Conservation (phyloP, 2,888 invertebrate genomes). For the Baronia brevicornis region DNA sequence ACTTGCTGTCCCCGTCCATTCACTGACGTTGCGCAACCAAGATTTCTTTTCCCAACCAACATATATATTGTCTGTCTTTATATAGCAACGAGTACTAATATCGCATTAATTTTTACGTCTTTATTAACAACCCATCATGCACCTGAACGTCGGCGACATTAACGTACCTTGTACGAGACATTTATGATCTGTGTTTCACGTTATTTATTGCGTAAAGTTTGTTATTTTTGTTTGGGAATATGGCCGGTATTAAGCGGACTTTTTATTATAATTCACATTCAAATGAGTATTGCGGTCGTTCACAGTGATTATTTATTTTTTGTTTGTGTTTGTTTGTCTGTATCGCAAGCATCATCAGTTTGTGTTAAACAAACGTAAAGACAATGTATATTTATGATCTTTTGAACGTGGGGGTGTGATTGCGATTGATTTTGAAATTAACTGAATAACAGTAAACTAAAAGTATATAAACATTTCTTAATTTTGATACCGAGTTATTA, state of each 20-base stretch:
- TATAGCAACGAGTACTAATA: constrained; percentile 7
- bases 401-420: too few relatives aligned
- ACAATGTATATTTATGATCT: too few relatives aligned
- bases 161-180: constrained; percentile 11
- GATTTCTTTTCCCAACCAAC: too few relatives aligned
- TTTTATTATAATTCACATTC: constrained; percentile 12
- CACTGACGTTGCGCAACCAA: too few relatives aligned
- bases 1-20: too few relatives aligned
- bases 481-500: too few relatives aligned
- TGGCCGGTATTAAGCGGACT: constrained; percentile 9
- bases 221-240: constrained; percentile 10
- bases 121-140: constrained; percentile 11
- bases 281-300: constrained; percentile 11
- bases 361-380: too few relatives aligned
- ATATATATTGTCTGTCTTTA: too few relatives aligned
- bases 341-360: too few relatives aligned
- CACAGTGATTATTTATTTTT: constrained; percentile 11
- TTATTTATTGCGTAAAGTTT: constrained; percentile 13
- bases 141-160: constrained; percentile 5
- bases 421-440: too few relatives aligned
- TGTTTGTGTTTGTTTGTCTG: constrained; percentile 1
- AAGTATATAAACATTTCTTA: too few relatives aligned
- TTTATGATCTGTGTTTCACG: constrained; percentile 10
- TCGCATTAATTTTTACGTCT: constrained; percentile 9
- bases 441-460: too few relatives aligned